Evolutionary conservation across 92 coral and sea anemone species (phyloP).

Genomic region (Phenganax marumi): DNA sequence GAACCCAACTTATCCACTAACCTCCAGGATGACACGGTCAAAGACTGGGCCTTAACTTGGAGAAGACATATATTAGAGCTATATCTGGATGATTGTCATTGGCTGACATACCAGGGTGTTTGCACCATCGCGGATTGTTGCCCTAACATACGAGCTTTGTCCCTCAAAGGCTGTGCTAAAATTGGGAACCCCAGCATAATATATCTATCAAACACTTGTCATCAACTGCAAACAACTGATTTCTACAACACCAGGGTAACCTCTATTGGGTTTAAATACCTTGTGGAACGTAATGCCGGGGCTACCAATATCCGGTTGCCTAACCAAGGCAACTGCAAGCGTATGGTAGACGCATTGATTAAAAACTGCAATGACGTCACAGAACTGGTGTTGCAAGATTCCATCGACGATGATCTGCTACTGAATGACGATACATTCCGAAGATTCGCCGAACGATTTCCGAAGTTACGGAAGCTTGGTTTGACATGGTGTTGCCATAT

Average conservation of each 20-base stretch:
- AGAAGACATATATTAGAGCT: constrained; percentile 65
- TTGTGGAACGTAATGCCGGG: constrained; percentile 62
- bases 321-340: constrained; percentile 59
- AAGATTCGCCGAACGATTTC: constrained; percentile 63
- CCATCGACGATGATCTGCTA: constrained; percentile 66
- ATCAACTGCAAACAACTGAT: constrained; percentile 59
- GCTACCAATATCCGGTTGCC: constrained; percentile 62
- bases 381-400: constrained; percentile 70
- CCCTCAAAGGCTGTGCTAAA: constrained; percentile 69
- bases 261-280: constrained; percentile 61
- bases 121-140: constrained; percentile 62
- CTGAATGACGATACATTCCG: constrained; percentile 66
- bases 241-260: constrained; percentile 67
- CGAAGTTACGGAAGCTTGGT: constrained; percentile 58
- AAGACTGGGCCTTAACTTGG: constrained; percentile 68
- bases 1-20: constrained; percentile 47
- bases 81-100: constrained; percentile 61
- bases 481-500: constrained; percentile 87
- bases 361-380: constrained; percentile 48
- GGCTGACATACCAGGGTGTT: constrained; percentile 73
- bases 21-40: constrained; percentile 51
- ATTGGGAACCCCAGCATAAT: constrained; percentile 60
- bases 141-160: constrained; percentile 58
- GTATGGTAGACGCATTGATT: constrained; percentile 23
- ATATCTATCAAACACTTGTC: constrained; percentile 62